Base-by-base conservation (phyloP, 2,888 invertebrate species). In the Chrysopilus asiliformis region DNA sequence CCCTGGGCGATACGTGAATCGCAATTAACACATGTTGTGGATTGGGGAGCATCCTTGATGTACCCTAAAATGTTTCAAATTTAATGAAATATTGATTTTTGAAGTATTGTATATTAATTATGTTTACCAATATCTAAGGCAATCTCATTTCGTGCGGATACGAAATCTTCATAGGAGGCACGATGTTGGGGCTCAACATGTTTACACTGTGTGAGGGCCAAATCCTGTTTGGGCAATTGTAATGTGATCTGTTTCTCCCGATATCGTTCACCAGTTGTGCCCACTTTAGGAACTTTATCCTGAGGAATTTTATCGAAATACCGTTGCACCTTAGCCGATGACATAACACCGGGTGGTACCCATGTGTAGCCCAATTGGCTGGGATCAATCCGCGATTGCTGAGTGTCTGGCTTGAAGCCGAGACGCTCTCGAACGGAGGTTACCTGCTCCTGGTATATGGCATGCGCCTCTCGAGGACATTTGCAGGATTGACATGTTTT, bases 171-270 rank as follows among this genome's bases (percentile, higher is more conserved):
- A 60, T 84, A 95, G 52, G 85, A 80, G 47, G 77, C 75, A 53
- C 75, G 72, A 56, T 85, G 77, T 53, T 74, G 72, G 13, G 78
- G 68, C 45, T 84, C 83, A 40, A 95, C 71, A 59, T 89, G 83
- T 55, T 79, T 77, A 64, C 93, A 93, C 58, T 91, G 90, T 36
- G 81, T 77, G 49, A 86, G 67, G 7, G 90, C 83, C 40, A 95
- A 72, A 60, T 97, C 97, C 67, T 94, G 93, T 60, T 84, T 84
- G 26, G 97, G 97, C 53, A 97, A 68, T 66, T 97, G 95, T 44
- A 74, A 70, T 45, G 87, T 79, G 51, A 97, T 67, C 55, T 87
- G 83, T 50, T 79, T 74, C 54, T 82, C 82, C 33, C 89, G 68
- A 58, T 80, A 73, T 46, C 77, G 74, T 59, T 87, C 87, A 4